phyloP scores from a whole-genome alignment of 2,797 vertebrate genomes.

The Malacoraja senta region DNA sequence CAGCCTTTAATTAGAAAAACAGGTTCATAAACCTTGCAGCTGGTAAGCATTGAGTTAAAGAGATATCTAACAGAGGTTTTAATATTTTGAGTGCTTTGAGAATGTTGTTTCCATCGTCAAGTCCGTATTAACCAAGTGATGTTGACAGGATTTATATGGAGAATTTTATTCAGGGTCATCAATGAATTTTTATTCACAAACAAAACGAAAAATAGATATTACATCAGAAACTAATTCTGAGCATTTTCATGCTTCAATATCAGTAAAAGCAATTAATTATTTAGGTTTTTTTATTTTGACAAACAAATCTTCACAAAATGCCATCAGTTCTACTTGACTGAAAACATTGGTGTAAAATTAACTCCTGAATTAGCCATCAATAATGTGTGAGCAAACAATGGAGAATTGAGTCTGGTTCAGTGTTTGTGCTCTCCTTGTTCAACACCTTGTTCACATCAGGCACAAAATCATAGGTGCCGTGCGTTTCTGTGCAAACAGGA shows the following conservation, averaged over 20 bases:
- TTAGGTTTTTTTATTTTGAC: neutral
- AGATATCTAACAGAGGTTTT: conserved; percentile 2
- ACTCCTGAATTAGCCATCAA: neutral
- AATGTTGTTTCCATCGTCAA: neutral
- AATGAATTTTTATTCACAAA: neutral
- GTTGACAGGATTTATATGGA: neutral
- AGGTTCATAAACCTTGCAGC: neutral
- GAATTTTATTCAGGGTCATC: neutral
- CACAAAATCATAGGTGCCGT: neutral
- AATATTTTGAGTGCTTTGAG: neutral
- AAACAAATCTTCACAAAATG: neutral
- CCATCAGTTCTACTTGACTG: too few relatives aligned
- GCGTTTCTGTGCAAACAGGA: neutral
- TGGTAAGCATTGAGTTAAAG: neutral
- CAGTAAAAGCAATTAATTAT: too few relatives aligned
- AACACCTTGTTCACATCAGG: neutral
- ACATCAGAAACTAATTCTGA: too few relatives aligned
- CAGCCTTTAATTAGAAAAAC: neutral
- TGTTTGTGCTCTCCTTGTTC: neutral
- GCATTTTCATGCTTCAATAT: neutral
- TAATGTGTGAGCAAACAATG: neutral
- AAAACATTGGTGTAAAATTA: too few relatives aligned
- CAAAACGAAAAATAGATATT: neutral
- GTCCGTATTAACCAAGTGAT: neutral
- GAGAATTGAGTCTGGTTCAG: neutral